A percentile compares a stretch with the other conserved stretches of the same genome.
Evolutionary conservation across 2,888 invertebrate genomes (phyloP).

Genomic region (Agrotis exclamationis): DNA sequence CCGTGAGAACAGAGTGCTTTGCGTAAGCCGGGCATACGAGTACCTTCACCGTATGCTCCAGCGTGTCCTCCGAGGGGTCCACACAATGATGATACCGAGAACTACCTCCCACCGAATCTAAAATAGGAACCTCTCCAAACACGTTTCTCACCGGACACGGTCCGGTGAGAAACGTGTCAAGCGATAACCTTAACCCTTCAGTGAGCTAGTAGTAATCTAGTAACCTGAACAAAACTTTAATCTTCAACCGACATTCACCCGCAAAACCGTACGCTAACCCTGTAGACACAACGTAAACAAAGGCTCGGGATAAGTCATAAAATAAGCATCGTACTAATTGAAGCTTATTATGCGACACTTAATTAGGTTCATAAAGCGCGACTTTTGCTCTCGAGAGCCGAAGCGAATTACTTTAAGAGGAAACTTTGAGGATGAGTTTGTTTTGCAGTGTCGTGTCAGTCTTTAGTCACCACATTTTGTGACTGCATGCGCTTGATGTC

Average conservation of each 20-base stretch:
- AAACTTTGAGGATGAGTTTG: conserved; percentile 64
- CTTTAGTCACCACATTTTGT: conserved; percentile 19
- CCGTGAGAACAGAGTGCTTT: no score
- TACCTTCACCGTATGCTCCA: no score
- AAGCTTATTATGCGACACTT: conserved; percentile 73
- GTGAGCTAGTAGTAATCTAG: no score
- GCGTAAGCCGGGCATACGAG: no score
- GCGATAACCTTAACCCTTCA: no score
- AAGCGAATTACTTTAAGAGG: conserved; percentile 64
- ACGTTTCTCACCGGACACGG: no score
- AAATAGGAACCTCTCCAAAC: no score
- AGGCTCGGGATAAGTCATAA: conserved; percentile 64
- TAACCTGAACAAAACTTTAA: background rate
- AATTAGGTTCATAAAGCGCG: conserved; percentile 72
- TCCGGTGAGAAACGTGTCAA: no score
- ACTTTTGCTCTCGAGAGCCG: conserved; percentile 70
- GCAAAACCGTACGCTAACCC: conserved; percentile 30
- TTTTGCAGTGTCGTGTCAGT: conserved; percentile 49
- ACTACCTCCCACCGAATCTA: no score
- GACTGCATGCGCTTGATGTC: conserved; percentile 4
- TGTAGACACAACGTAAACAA: conserved; percentile 61
- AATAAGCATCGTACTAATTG: conserved; percentile 70
- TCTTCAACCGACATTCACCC: conserved; percentile 19
- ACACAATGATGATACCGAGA: no score
- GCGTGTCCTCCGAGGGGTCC: no score